Percentiles rank a stretch among this genome's conserved stretches.
phyloP scores from a whole-genome alignment of 1,140 invertebrate species.

The Bombus huntii region DNA sequence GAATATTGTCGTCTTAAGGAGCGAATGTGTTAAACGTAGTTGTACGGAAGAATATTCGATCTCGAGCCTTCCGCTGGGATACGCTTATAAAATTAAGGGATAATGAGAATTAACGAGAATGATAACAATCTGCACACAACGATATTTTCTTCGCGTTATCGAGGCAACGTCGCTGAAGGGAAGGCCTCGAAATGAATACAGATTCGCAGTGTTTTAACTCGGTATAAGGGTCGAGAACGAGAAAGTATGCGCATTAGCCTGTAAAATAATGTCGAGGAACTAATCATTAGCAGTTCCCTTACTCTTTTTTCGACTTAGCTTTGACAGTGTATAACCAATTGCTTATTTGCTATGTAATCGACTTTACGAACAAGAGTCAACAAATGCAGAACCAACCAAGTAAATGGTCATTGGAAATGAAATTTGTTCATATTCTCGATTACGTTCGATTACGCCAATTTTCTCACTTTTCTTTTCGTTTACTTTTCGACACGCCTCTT shows the following conservation, averaged over 20 bases:
- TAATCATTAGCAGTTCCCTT: neutral
- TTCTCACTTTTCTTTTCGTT: neutral
- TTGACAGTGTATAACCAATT: too few species aligned
- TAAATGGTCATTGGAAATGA: too few species aligned
- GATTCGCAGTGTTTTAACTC: conserved; percentile 59
- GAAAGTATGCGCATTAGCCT: conserved; percentile 24
- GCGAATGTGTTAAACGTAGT: neutral
- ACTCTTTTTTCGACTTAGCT: neutral
- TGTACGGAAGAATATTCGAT: conserved; percentile 20
- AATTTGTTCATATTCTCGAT: neutral
- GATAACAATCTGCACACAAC: conserved; percentile 60
- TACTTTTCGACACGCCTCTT: neutral
- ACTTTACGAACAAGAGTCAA: too few species aligned
- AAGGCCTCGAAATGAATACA: conserved; percentile 57
- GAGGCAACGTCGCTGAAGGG: conserved; percentile 19
- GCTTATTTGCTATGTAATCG: too few species aligned
- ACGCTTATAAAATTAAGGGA: conserved; percentile 66
- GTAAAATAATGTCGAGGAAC: conserved; percentile 27
- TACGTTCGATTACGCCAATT: neutral
- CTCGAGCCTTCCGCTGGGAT: neutral
- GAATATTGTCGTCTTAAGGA: conserved; percentile 15
- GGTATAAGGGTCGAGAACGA: conserved; percentile 46
- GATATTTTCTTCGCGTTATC: conserved; percentile 58
- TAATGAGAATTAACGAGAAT: conserved; percentile 71
- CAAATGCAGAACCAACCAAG: too few species aligned